Conservation (phyloP, 2,888 invertebrate genomes). For the Drosophila falleni region DNA sequence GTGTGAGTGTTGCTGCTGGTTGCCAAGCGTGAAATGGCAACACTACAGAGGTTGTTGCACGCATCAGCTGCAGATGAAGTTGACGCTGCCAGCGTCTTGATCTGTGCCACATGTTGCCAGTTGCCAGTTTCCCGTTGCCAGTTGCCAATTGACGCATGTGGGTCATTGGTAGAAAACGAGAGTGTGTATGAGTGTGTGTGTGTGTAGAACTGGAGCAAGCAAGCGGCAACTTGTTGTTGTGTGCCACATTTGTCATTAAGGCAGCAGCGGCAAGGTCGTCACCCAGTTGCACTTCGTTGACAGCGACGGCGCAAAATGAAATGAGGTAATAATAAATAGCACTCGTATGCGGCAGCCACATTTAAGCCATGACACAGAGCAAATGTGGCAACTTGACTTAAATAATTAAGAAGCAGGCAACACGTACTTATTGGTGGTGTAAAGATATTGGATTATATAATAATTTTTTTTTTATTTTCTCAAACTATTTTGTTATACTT, state of each 20-base stretch:
- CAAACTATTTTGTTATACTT: too few species aligned
- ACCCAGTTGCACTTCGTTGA: slow-evolving; percentile 18
- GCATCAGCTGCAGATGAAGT: slow-evolving; percentile 52
- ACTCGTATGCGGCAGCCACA: slow-evolving; percentile 10
- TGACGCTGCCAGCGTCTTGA: slow-evolving; percentile 45
- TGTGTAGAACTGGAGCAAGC: slow-evolving; percentile 65
- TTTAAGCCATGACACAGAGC: slow-evolving; percentile 17
- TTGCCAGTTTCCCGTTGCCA: slow-evolving; percentile 8
- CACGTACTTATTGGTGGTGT: slow-evolving; percentile 23
- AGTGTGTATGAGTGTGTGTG: not conserved
- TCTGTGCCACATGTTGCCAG: slow-evolving; percentile 31
- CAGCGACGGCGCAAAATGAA: not conserved
- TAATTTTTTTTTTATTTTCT: too few species aligned
- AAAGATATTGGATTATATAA: not conserved
- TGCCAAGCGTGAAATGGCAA: slow-evolving; percentile 63
- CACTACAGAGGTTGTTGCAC: slow-evolving; percentile 74
- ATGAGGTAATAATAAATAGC: slow-evolving; percentile 25
- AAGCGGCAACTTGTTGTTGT: slow-evolving; percentile 21
- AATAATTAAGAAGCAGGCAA: slow-evolving; percentile 63
- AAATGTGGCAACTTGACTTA: slow-evolving; percentile 40
- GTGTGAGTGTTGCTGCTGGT: slow-evolving; percentile 38
- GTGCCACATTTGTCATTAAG: slow-evolving; percentile 30
- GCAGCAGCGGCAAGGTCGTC: slow-evolving; percentile 63
- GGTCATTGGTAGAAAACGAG: slow-evolving; percentile 54
- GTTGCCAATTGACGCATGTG: slow-evolving; percentile 46